A percentile compares a stretch with the other conserved stretches of the same genome.
phyloP scores from a whole-genome alignment of 2,888 invertebrate genomes.

The Coenonympha glycerion region DNA sequence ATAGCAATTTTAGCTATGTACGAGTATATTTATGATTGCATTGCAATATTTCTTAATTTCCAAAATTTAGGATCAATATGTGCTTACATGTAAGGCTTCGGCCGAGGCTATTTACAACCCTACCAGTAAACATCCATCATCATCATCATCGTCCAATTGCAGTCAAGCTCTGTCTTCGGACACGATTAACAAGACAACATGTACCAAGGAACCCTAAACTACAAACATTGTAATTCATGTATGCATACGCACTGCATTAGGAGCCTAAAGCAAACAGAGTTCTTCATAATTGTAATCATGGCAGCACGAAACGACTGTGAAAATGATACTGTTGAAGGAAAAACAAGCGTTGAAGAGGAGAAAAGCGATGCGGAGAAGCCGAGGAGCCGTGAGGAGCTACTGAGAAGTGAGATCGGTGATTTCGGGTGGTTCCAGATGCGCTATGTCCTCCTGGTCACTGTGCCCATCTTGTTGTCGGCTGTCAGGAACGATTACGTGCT shows the following conservation, averaged over 20 bases:
- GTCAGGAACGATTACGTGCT: conserved; percentile 76
- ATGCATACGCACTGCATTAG: background rate
- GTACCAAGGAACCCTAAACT: no score
- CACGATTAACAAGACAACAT: no score
- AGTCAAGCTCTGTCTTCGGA: no score
- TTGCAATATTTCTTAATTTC: no score
- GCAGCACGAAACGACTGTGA: background rate
- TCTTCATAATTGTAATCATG: background rate
- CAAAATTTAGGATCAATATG: no score
- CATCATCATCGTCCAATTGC: no score
- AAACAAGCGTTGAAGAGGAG: background rate
- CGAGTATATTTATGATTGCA: no score
- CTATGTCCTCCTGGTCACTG: conserved; percentile 75
- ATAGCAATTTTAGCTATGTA: no score
- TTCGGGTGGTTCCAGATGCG: conserved; percentile 80
- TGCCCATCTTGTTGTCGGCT: conserved; percentile 80
- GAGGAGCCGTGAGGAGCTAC: background rate
- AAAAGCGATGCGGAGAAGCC: background rate
- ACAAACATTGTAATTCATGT: no score
- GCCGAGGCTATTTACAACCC: no score
- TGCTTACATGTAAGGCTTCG: no score
- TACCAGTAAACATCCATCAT: no score
- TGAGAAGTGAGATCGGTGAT: conserved; percentile 61
- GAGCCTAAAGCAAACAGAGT: background rate
- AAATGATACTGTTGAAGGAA: background rate